A percentile compares a stretch with the other conserved stretches of the same genome.
These are phyloP conservation scores for Cottus gobio DNA, from an alignment of 2,113 vertebrate species.

Conservation along the genomic window DNA sequence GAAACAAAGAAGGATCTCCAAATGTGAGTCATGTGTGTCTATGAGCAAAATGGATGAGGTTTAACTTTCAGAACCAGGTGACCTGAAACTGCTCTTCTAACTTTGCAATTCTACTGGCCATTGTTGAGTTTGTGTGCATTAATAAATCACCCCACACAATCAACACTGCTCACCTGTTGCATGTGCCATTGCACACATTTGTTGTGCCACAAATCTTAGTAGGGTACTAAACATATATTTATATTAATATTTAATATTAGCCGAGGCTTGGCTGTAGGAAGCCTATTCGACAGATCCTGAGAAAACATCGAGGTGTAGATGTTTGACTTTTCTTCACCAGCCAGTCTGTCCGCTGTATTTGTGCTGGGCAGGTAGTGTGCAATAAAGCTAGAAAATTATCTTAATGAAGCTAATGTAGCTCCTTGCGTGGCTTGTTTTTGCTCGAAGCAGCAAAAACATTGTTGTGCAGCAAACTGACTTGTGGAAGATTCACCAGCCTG, in stretches of 20 bases:
- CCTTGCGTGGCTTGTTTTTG: conserved; percentile 20
- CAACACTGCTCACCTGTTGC: neutral
- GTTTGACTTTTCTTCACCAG: neutral
- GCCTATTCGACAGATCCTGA: neutral
- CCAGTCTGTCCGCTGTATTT: neutral
- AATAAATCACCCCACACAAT: neutral
- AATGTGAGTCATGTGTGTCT: neutral
- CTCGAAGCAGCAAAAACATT: conserved; percentile 47
- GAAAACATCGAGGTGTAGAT: neutral
- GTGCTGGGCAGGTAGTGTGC: neutral
- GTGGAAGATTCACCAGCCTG: conserved; percentile 41
- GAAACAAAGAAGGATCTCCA: neutral
- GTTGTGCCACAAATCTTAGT: neutral
- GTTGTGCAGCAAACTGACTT: conserved; percentile 39
- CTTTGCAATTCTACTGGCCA: neutral
- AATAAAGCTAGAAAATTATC: neutral
- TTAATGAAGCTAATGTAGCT: neutral
- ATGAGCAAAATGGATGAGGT: neutral
- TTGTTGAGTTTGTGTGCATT: neutral
- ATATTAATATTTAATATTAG: neutral
- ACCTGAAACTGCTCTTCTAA: neutral
- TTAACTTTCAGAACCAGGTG: neutral
- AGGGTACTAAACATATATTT: neutral
- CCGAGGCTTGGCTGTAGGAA: neutral
- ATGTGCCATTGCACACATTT: neutral